Evolutionary conservation across 1,140 invertebrate genomes (phyloP), one percentile per base, ranked within the genome.

Genomic region (Conus betulinus): DNA sequence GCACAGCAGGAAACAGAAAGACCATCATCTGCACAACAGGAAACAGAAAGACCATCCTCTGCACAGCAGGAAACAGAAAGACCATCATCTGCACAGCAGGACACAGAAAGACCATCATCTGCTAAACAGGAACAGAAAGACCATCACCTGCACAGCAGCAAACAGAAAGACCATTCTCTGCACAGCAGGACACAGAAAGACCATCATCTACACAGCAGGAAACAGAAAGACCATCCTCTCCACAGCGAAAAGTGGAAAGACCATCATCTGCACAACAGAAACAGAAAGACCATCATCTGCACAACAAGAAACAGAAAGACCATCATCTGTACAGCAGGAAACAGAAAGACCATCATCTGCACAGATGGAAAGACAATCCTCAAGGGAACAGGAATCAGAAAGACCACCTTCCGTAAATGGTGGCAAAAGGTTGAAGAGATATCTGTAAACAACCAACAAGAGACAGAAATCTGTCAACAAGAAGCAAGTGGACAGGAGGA

Each of bases 151-250:
- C 17, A 7, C 76, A 78, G 39, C 25, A 78, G 76, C 8, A 78
- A 78, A 78, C 76, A 13, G 76, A 78, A 39, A 78, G 76, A 78
- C 76, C 76, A 39, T 23, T 25, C 10, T 78, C 76, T 78, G 76
- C 17, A 7, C 76, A 78, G 39, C 25, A 78, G 76, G 76, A 78
- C 0, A 39, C 25, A 78, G 76, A 78, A 78, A 78, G 25, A 78
- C 76, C n/a, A 39, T 25, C 76, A 0, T 78, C 76, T 78, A 25
- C 39, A 78, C 76, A 78, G 17, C 25, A 78, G 39, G 76, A 39
- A 78, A 39, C 25, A 39, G 76, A 78, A 78, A 78, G 76, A 78
- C 76, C 76, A 39, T 51, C 76, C 6, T 78, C 76, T 17, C 3
- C n/a, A 74, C 71, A 74, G n/a, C 17, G 6, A 4, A 23, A 74